Evolutionary conservation across 1,140 invertebrate species (phyloP).

Genomic region (Pseudomyrmex flavicornis): DNA sequence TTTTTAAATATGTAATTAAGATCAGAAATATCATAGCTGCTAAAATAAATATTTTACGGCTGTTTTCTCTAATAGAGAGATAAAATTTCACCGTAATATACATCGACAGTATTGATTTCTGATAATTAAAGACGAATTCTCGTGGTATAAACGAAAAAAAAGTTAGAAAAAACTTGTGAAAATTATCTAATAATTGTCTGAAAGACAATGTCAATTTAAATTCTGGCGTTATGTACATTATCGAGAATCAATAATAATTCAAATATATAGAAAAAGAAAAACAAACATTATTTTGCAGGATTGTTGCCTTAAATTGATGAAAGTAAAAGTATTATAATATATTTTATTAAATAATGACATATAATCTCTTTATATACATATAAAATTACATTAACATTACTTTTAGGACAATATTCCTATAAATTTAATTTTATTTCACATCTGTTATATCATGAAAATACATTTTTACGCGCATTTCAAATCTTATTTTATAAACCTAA

Average conservation of each 20-base stretch:
- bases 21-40: neutral
- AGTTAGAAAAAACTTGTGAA: neutral
- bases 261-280: neutral
- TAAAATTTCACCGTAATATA: neutral
- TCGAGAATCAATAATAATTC: slow-evolving; percentile 17
- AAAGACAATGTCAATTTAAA: slow-evolving; percentile 23
- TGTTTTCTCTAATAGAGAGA: neutral
- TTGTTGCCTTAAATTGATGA: neutral
- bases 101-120: neutral
- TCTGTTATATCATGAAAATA: too few species aligned
- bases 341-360: neutral
- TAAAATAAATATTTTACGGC: neutral
- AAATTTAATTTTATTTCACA: neutral
- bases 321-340: neutral
- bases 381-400: neutral
- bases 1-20: neutral
- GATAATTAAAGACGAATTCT: slow-evolving; percentile 18
- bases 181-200: slow-evolving; percentile 8
- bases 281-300: neutral
- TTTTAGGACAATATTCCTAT: neutral
- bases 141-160: neutral
- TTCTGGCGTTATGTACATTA: slow-evolving; percentile 4
- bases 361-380: neutral
- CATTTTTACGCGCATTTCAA: neutral
- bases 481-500: slow-evolving; percentile 3